phyloP scores from a whole-genome alignment of 2,113 vertebrate species.

The Taxidea taxus region DNA sequence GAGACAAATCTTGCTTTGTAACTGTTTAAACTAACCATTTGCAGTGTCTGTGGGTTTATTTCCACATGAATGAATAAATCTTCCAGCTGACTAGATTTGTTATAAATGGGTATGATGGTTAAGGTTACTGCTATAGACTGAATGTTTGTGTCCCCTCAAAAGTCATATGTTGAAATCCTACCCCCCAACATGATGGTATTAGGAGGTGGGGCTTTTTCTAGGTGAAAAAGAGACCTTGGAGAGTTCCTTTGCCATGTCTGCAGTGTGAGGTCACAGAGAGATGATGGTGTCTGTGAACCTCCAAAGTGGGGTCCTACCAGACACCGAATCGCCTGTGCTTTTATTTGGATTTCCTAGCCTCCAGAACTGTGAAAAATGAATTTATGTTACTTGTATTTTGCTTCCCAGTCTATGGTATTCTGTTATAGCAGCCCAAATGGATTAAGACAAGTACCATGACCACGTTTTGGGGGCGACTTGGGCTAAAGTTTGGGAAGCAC shows the following conservation, averaged over 20 bases:
- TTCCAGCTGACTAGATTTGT: conserved; percentile 43
- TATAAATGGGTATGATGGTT: neutral
- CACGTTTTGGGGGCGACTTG: neutral
- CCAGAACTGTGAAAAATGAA: neutral
- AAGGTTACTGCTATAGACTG: neutral
- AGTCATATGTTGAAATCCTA: neutral
- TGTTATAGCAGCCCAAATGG: neutral
- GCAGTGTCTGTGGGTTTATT: neutral
- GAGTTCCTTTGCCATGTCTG: neutral
- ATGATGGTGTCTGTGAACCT: neutral
- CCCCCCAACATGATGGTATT: neutral
- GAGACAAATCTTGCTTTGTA: conserved; percentile 35
- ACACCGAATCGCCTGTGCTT: neutral
- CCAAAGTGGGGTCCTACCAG: neutral
- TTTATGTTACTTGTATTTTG: neutral
- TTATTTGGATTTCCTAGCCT: neutral
- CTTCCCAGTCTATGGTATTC: neutral
- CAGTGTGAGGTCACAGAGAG: neutral
- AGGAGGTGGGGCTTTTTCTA: neutral
- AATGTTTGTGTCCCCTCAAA: neutral
- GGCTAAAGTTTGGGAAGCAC: neutral
- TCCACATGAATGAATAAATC: conserved; percentile 13
- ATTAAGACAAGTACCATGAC: neutral
- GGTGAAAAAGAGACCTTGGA: neutral
- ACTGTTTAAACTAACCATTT: conserved; percentile 15